A percentile compares a stretch with the other conserved stretches of the same genome.
Evolutionary conservation across 2,113 vertebrate species (phyloP).

Genomic region (Nothobranchius kuhntae): DNA sequence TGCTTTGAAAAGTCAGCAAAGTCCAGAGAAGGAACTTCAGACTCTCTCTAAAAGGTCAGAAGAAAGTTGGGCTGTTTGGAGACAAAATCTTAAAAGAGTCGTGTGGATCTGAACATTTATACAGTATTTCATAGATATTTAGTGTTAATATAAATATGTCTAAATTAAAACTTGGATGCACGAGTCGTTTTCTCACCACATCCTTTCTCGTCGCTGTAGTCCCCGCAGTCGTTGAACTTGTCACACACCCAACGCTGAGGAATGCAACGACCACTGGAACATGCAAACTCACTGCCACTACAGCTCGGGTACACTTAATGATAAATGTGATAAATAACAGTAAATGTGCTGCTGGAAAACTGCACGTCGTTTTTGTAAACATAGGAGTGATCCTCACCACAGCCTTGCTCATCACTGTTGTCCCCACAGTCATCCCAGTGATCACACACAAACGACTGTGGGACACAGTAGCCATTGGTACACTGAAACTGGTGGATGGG

Average conservation of each 20-base stretch:
- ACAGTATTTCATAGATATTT: too few relatives aligned
- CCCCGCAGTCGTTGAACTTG: constrained; percentile 77
- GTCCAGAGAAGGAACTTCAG: too few relatives aligned
- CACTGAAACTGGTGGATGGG: constrained; percentile 71
- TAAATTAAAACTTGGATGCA: too few relatives aligned
- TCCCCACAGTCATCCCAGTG: constrained; percentile 80
- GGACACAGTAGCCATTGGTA: constrained; percentile 72
- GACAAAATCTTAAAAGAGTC: too few relatives aligned
- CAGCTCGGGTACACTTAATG: constrained; percentile 71
- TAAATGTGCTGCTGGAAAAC: not conserved
- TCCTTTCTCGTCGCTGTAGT: constrained; percentile 77
- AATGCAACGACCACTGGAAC: constrained; percentile 75
- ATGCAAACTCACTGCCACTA: constrained; percentile 70
- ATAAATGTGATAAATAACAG: not conserved
- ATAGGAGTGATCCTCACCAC: constrained; percentile 58
- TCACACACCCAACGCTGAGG: constrained; percentile 79
- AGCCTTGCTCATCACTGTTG: constrained; percentile 75
- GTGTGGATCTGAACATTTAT: too few relatives aligned
- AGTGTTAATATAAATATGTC: too few relatives aligned
- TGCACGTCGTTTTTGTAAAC: not conserved
- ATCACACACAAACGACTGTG: constrained; percentile 70
- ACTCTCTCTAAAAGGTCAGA: too few relatives aligned
- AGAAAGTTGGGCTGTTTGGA: too few relatives aligned
- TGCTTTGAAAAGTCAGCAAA: too few relatives aligned
- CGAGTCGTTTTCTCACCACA: constrained; percentile 68